Base-by-base conservation (phyloP, 2,797 vertebrate species). In the Gastrophryne carolinensis region DNA sequence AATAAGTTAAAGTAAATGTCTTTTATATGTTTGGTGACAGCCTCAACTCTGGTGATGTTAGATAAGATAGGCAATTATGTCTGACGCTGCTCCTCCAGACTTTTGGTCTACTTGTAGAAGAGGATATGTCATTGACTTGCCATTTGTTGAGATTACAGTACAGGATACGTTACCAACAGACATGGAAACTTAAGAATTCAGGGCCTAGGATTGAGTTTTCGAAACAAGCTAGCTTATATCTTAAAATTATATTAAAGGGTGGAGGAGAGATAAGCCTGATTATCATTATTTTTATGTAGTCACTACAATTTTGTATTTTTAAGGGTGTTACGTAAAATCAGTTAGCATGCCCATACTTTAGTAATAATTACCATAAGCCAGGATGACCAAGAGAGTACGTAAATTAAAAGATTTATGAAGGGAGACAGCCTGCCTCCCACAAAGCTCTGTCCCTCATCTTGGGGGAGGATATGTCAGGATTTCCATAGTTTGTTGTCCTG, bases 11-110 rank as follows among this genome's bases (percentile, higher is more conserved):
- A 79, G 54, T 63, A 80, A 67, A 82, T 81, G 79, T 32, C 27
- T 57, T 57, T 23, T 54, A 1, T 65, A 58, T 73, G 9, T 83
- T 88, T 88, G 88, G 84, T 84, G 77, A 85, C 87, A 83, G 84
- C 81, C 84, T 80, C 88, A 85, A 87, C 86, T 82, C 87, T 79
- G 86, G 86, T 50, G 73, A 86, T 85, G 85, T 80, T 41, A 91
- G 90, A 90, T 91, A 91, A 91, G 88, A 89, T 89, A 89, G 82
- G 81, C 80, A 88, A 86, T 89, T 86, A 81, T 80, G 78, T 79
- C 73, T 47, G 84, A 86, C 86, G 86, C 62, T 84, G 67, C 81
- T 81, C 84, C 81, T 69, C 82, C 88, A 91, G 89, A 90, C 88
- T 89, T 82, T 84, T 82, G 87, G 88, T 89, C 88, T 88, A 85